These are phyloP conservation scores for Ahaetulla prasina DNA, from an alignment of 2,113 vertebrate species.

Conservation along the genomic window DNA sequence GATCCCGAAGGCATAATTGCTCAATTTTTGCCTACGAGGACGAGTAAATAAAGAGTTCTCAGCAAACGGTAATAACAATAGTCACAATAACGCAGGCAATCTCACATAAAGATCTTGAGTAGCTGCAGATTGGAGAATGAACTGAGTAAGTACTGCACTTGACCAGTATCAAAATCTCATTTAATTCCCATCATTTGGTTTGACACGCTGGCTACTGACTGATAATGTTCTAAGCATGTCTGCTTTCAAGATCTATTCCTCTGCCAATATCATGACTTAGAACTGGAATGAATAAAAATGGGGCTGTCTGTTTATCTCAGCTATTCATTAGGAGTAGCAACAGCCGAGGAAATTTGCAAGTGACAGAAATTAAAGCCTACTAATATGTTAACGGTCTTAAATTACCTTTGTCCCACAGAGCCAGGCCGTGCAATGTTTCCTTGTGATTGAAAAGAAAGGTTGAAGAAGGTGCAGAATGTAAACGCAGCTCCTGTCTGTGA, in stretches of 20 bases:
- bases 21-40: conserved; percentile 17
- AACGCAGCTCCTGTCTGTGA: background rate
- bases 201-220: conserved; percentile 48
- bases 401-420: conserved; percentile 37
- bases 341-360: conserved; percentile 42
- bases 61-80: background rate
- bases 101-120: background rate
- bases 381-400: conserved; percentile 44
- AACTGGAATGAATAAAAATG: conserved; percentile 41
- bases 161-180: conserved; percentile 51
- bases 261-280: conserved; percentile 26
- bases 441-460: background rate
- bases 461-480: background rate
- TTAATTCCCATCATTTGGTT: conserved; percentile 50
- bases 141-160: conserved; percentile 22
- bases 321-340: conserved; percentile 43
- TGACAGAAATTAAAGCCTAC: conserved; percentile 29
- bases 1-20: conserved; percentile 31
- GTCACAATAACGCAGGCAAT: background rate
- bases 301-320: conserved; percentile 40
- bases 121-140: conserved; percentile 23
- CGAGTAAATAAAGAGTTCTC: conserved; percentile 42
- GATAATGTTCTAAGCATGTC: conserved; percentile 54
- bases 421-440: background rate
- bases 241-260: conserved; percentile 39